Evolutionary conservation across 2,888 invertebrate species (phyloP).

Genomic region (Pachycephus smyrnensis): DNA sequence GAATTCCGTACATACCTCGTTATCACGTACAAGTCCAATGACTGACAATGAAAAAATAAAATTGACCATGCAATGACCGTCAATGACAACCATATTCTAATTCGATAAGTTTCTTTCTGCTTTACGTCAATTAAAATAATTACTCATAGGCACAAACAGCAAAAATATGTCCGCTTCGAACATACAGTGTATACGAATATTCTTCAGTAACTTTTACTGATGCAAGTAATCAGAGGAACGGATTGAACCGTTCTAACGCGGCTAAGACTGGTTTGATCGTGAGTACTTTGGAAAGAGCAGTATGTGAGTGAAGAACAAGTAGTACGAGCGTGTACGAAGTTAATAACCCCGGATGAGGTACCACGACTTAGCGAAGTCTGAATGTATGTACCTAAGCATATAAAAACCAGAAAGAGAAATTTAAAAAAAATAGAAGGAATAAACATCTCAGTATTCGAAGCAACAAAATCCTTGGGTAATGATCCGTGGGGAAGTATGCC

Average conservation of each 20-base stretch:
- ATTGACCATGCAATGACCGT: no score
- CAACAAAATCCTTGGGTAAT: neutral
- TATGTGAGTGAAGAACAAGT: neutral
- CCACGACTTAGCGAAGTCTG: neutral
- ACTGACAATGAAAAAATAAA: no score
- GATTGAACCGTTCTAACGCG: neutral
- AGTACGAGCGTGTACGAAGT: neutral
- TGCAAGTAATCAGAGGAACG: neutral
- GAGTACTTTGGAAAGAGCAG: neutral
- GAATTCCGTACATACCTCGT: no score
- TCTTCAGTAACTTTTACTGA: neutral
- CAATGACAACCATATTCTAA: no score
- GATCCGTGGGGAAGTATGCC: neutral
- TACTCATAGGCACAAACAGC: no score
- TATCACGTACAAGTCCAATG: no score
- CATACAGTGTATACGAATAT: neutral
- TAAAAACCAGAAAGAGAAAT: neutral
- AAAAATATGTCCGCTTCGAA: no score
- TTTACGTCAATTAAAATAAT: no score
- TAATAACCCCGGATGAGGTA: neutral
- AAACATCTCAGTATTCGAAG: neutral
- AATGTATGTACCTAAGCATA: neutral
- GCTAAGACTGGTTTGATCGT: neutral
- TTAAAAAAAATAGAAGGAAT: neutral
- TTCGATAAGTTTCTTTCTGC: no score